Evolutionary conservation across 2,888 invertebrate species (phyloP).

Genomic region (Aromia moschata): DNA sequence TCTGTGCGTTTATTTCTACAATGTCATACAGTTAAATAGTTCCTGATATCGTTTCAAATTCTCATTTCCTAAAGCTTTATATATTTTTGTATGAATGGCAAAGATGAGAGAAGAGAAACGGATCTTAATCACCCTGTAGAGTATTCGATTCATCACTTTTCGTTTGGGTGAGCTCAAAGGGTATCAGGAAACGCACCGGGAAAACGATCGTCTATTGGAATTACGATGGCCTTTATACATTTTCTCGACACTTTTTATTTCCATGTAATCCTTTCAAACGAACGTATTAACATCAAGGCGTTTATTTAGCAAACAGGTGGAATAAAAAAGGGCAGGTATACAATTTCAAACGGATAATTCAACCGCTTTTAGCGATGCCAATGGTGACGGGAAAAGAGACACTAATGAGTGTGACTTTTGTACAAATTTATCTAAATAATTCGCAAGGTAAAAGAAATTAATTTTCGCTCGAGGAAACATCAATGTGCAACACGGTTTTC

Average conservation of each 20-base stretch:
- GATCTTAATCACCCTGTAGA: no score
- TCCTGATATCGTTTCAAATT: no score
- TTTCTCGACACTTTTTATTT: not conserved
- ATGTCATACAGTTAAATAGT: no score
- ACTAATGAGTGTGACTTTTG: not conserved
- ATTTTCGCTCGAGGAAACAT: not conserved
- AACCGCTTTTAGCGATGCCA: constrained; percentile 1
- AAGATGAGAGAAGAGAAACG: no score
- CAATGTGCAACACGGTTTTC: not conserved
- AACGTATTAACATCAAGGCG: constrained; percentile 11
- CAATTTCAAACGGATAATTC: constrained; percentile 7
- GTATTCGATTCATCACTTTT: no score
- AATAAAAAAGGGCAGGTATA: constrained; percentile 7
- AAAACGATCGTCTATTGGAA: not conserved
- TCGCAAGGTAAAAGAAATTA: not conserved
- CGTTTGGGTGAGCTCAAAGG: no score
- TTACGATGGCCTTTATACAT: not conserved
- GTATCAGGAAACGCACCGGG: not conserved
- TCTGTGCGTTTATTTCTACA: no score
- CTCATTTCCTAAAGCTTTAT: no score
- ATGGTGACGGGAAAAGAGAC: constrained; percentile 1
- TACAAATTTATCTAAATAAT: constrained; percentile 4
- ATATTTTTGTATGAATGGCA: no score
- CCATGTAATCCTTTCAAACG: constrained; percentile 2
- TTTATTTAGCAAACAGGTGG: constrained; percentile 11